These are phyloP conservation scores for Lepidothrix coronata DNA, from an alignment of 2,113 vertebrate species.

Conservation along the genomic window DNA sequence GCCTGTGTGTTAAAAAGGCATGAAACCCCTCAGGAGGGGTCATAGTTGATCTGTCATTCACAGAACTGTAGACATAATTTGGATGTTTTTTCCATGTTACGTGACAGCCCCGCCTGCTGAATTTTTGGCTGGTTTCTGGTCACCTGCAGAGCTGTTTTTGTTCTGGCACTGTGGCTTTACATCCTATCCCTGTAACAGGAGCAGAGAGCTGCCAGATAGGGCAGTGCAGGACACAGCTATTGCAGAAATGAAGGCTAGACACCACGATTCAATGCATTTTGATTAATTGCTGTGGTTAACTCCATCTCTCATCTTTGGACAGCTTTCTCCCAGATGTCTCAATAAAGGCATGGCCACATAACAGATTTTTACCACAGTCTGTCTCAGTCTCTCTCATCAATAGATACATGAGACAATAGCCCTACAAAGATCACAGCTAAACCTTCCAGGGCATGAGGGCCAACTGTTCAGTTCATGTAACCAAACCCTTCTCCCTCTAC, in stretches of 20 bases:
- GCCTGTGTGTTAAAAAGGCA: not conserved
- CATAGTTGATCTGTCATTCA: not conserved
- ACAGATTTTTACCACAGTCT: not conserved
- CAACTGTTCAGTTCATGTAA: not conserved
- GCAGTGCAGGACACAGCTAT: not conserved
- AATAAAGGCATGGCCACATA: not conserved
- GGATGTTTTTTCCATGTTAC: not conserved
- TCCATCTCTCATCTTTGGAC: slow-evolving; percentile 43
- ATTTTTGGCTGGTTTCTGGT: not conserved
- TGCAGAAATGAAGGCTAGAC: not conserved
- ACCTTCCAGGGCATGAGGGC: not conserved
- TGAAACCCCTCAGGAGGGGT: not conserved
- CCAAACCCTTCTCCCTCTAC: not conserved
- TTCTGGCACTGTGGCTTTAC: not conserved
- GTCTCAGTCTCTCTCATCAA: not conserved
- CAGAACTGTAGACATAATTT: not conserved
- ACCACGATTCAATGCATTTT: not conserved
- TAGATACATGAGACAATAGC: not conserved
- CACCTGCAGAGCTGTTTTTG: not conserved
- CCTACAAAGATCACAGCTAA: not conserved
- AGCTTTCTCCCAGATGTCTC: slow-evolving; percentile 17
- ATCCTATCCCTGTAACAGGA: not conserved
- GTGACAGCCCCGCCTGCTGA: not conserved
- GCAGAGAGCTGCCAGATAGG: not conserved
- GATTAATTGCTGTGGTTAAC: slow-evolving; percentile 37